phyloP scores from a whole-genome alignment of 2,113 vertebrate species.

The Salvelinus namaycush region DNA sequence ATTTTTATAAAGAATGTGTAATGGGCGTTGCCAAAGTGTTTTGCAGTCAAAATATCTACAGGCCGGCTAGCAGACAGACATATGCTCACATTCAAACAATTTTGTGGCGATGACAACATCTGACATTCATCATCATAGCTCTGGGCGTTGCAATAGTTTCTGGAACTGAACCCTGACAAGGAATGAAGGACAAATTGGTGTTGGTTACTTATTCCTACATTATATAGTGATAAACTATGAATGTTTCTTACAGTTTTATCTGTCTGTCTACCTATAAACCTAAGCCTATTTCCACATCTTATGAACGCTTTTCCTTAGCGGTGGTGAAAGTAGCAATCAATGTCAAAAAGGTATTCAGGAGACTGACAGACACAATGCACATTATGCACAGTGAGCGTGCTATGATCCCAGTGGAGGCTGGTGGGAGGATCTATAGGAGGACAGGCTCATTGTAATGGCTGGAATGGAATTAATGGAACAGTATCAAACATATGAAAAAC shows the following conservation, averaged over 20 bases:
- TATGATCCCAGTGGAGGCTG: too few relatives aligned
- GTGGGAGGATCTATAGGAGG: too few relatives aligned
- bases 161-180: not conserved
- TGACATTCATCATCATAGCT: slow-evolving; percentile 14
- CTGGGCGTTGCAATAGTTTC: slow-evolving; percentile 1
- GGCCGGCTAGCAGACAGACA: not conserved
- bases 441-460: too few relatives aligned
- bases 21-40: not conserved
- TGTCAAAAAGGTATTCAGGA: not conserved
- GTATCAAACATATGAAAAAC: too few relatives aligned
- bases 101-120: slow-evolving; percentile 8
- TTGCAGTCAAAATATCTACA: not conserved
- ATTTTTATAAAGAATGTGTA: not conserved
- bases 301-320: too few relatives aligned
- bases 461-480: too few relatives aligned
- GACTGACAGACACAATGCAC: not conserved
- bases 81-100: not conserved
- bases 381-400: too few relatives aligned
- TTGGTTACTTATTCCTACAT: not conserved
- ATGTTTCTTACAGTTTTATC: not conserved
- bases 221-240: not conserved
- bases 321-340: not conserved
- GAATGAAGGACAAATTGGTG: not conserved
- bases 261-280: not conserved
- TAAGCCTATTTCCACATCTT: not conserved